phyloP scores from a whole-genome alignment of 2,113 vertebrate species.

The Actinemys pallida region DNA sequence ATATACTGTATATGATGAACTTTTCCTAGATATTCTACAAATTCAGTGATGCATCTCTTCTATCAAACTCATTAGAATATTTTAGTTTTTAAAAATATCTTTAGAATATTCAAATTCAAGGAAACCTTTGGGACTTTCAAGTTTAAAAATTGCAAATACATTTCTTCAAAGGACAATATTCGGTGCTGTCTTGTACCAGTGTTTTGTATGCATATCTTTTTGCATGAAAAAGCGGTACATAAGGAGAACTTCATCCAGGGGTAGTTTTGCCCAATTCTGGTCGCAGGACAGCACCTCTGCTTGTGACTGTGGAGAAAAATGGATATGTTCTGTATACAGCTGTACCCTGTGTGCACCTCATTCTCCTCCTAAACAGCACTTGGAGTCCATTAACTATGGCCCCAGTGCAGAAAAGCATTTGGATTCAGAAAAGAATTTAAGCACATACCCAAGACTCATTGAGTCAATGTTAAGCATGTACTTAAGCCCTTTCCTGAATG shows the following conservation, averaged over 20 bases:
- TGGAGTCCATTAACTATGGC: not conserved
- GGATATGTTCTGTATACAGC: accelerated
- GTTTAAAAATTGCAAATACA: not conserved
- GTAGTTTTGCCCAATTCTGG: not conserved
- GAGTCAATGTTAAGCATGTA: not conserved
- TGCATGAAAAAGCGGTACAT: accelerated
- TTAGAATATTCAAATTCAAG: not conserved
- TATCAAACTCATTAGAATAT: not conserved
- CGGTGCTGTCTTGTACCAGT: accelerated
- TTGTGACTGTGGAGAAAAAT: not conserved
- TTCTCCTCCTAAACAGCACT: too few relatives aligned
- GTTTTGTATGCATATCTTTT: not conserved
- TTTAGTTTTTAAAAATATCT: not conserved
- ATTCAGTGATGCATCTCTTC: not conserved
- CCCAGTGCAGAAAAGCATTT: not conserved
- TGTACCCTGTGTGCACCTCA: too few relatives aligned
- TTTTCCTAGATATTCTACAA: not conserved
- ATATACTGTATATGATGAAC: not conserved
- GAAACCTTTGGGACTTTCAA: not conserved
- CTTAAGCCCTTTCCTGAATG: not conserved
- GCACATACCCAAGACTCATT: not conserved
- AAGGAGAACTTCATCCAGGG: not conserved
- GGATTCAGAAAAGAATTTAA: not conserved
- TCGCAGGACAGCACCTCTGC: not conserved
- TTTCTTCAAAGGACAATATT: accelerated